phyloP scores from a whole-genome alignment of 2,888 invertebrate species.

The Pyralis farinalis region DNA sequence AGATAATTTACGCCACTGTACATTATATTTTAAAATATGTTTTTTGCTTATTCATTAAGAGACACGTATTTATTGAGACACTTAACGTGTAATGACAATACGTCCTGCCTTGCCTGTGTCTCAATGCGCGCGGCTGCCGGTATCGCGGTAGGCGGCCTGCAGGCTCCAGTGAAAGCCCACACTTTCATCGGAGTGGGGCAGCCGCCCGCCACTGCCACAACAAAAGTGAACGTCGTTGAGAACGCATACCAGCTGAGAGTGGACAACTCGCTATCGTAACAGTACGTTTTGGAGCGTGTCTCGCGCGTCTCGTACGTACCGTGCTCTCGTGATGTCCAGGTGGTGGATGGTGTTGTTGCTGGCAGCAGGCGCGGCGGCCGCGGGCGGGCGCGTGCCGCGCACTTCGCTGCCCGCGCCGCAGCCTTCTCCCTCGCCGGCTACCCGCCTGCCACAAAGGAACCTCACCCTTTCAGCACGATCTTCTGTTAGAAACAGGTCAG shows the following conservation, averaged over 20 bases:
- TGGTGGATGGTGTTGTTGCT: constrained; percentile 66
- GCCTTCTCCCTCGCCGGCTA: constrained; percentile 80
- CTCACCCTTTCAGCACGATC: constrained; percentile 67
- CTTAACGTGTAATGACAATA: neutral
- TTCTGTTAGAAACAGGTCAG: constrained; percentile 74
- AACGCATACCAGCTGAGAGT: constrained; percentile 52
- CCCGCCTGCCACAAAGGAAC: constrained; percentile 66
- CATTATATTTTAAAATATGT: too few relatives aligned
- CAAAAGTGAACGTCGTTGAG: constrained; percentile 69
- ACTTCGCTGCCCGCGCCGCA: constrained; percentile 67
- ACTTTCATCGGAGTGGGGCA: constrained; percentile 74
- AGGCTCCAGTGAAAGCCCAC: constrained; percentile 65
- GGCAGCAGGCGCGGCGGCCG: constrained; percentile 58
- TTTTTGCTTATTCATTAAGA: too few relatives aligned
- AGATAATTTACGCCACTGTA: too few relatives aligned
- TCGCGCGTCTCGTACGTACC: constrained; percentile 52
- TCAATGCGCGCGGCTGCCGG: neutral
- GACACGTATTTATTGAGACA: too few relatives aligned
- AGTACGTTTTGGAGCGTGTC: constrained; percentile 55
- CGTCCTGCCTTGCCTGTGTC: neutral
- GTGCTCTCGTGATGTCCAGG: constrained; percentile 56
- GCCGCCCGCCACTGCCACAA: constrained; percentile 44
- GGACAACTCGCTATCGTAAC: constrained; percentile 50
- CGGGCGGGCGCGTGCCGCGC: constrained; percentile 65
- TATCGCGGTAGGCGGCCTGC: constrained; percentile 22